These are phyloP conservation scores for Chelon auratus DNA, from an alignment of 2,797 vertebrate species.

Conservation along the genomic window DNA sequence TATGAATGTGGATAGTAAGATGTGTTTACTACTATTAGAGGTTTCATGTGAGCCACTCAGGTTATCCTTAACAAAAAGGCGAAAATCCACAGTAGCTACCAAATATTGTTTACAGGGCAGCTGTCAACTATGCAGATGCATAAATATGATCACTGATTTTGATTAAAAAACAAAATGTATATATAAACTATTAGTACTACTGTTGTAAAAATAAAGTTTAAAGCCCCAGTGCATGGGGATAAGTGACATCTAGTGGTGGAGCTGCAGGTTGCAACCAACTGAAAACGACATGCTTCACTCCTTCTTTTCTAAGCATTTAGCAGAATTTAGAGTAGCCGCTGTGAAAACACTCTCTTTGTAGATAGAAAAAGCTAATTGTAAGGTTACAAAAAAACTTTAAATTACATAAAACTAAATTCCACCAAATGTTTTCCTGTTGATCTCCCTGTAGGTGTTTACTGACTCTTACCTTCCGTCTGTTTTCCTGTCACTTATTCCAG, in stretches of 20 bases:
- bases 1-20: not conserved
- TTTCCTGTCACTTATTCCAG: constrained; percentile 63
- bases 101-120: not conserved
- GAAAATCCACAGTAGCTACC: not conserved
- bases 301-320: no score
- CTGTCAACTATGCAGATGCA: constrained; percentile 1
- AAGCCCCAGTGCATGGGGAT: no score
- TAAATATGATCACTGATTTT: not conserved
- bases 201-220: no score
- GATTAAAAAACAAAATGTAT: not conserved
- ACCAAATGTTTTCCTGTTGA: not conserved
- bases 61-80: not conserved
- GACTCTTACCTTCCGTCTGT: constrained; percentile 24
- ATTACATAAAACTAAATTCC: not conserved
- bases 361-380: no score
- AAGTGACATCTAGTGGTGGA: no score
- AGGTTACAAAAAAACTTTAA: not conserved
- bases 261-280: no score
- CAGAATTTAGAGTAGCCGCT: no score
- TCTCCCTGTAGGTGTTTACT: constrained; percentile 2
- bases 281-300: no score
- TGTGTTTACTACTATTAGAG: not conserved
- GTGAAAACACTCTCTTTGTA: no score
- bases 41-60: not conserved
- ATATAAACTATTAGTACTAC: no score